phyloP scores from a whole-genome alignment of 2,797 vertebrate genomes.

The Ctenosaura bakeri region DNA sequence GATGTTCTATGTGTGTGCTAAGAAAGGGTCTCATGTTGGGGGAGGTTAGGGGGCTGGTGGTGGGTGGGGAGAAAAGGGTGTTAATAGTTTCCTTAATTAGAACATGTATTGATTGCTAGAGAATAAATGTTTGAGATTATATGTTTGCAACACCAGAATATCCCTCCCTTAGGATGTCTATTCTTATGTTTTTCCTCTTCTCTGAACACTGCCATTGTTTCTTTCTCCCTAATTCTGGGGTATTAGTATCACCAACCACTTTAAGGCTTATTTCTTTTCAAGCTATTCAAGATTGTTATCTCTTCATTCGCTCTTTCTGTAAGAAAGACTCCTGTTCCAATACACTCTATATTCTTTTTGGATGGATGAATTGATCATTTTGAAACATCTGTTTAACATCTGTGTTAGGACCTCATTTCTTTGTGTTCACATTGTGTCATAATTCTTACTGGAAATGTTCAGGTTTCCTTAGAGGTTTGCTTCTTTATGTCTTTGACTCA shows the following conservation, averaged over 20 bases:
- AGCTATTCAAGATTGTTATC: constrained; percentile 41
- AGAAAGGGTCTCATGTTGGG: constrained; percentile 76
- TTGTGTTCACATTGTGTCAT: constrained; percentile 26
- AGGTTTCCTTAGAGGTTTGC: constrained; percentile 44
- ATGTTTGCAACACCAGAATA: constrained; percentile 73
- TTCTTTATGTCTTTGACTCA: constrained; percentile 46
- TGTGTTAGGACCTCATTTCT: constrained; percentile 15
- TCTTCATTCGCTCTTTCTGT: constrained; percentile 34
- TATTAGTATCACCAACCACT: constrained; percentile 48
- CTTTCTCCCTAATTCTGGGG: constrained; percentile 24
- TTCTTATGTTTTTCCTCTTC: constrained; percentile 61
- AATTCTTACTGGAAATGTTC: constrained; percentile 49
- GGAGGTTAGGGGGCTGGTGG: constrained; percentile 75
- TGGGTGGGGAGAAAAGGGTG: constrained; percentile 76
- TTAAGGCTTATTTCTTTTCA: constrained; percentile 45
- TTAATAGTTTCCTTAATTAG: constrained; percentile 79
- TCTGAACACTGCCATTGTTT: constrained; percentile 55
- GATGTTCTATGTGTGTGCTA: constrained; percentile 78
- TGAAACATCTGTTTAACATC: not conserved
- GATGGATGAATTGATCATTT: not conserved
- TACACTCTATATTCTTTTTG: constrained; percentile 20
- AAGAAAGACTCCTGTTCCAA: constrained; percentile 27
- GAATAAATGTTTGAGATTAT: constrained; percentile 75
- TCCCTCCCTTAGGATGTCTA: constrained; percentile 68
- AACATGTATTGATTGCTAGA: constrained; percentile 75